phyloP scores from a whole-genome alignment of 2,797 vertebrate genomes.

The Clamator glandarius region DNA sequence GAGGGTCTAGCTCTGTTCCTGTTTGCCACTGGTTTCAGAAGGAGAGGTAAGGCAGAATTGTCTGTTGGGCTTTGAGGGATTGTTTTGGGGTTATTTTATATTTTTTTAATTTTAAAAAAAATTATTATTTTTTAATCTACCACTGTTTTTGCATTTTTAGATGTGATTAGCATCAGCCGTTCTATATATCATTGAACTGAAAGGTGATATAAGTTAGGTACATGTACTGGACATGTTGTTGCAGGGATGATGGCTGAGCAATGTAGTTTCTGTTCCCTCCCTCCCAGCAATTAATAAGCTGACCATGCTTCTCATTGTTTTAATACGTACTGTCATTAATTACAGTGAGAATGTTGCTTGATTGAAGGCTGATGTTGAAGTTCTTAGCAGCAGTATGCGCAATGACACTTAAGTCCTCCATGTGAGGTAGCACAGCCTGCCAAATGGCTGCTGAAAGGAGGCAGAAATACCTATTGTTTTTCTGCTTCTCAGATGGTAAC shows the following conservation, averaged over 20 bases:
- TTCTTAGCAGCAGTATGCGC: not conserved
- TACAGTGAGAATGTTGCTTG: not conserved
- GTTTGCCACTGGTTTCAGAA: not conserved
- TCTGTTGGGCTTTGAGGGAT: not conserved
- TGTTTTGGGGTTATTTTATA: not conserved
- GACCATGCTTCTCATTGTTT: not conserved
- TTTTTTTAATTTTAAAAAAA: too few relatives aligned
- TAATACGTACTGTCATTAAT: not conserved
- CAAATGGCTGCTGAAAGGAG: not conserved
- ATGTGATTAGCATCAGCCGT: not conserved
- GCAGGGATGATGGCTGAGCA: not conserved
- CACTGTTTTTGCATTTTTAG: not conserved
- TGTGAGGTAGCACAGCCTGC: not conserved
- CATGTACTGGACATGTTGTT: not conserved
- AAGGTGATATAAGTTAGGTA: not conserved
- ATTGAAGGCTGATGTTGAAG: not conserved
- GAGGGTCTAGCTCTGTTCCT: not conserved
- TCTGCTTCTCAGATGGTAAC: not conserved
- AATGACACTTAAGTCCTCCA: not conserved
- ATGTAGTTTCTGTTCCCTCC: not conserved
- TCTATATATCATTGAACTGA: not conserved
- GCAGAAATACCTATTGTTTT: not conserved
- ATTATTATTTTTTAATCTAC: not conserved
- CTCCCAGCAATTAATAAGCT: not conserved
- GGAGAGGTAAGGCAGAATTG: slow-evolving; percentile 4